These are phyloP conservation scores for Celastrina argiolus DNA, from an alignment of 2,888 invertebrate species.

Conservation along the genomic window DNA sequence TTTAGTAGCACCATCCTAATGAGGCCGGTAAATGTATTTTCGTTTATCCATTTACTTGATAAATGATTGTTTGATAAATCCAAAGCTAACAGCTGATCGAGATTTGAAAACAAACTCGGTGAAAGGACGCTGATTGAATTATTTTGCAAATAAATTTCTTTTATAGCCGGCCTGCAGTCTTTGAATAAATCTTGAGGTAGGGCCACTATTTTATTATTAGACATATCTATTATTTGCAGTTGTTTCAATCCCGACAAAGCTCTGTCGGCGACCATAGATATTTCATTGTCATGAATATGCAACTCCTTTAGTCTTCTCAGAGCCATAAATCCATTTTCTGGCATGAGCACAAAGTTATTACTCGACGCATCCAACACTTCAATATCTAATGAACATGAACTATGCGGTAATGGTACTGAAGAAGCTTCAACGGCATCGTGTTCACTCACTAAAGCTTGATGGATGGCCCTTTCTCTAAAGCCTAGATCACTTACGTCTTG, in stretches of 20 bases:
- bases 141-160: conserved; percentile 93
- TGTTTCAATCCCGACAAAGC: conserved; percentile 89
- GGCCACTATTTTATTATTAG: conserved; percentile 92
- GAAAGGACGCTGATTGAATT: conserved; percentile 93
- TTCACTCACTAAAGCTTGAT: conserved; percentile 81
- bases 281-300: conserved; percentile 91
- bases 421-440: conserved; percentile 71
- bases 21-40: conserved; percentile 90
- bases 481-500: conserved; percentile 93
- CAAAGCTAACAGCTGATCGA: conserved; percentile 87
- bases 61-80: conserved; percentile 92
- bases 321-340: conserved; percentile 89
- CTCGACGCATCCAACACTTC: conserved; percentile 89
- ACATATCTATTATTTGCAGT: conserved; percentile 90
- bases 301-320: conserved; percentile 87
- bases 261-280: conserved; percentile 91
- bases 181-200: conserved; percentile 91
- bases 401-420: conserved; percentile 59
- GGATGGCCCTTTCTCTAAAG: conserved; percentile 84
- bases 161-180: conserved; percentile 87
- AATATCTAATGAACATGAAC: conserved; percentile 86
- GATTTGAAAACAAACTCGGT: conserved; percentile 90
- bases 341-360: conserved; percentile 90
- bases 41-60: conserved; percentile 91
- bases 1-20: conserved; percentile 92